These are phyloP conservation scores for Microtus pennsylvanicus DNA, from an alignment of 2,113 vertebrate species.

Conservation along the genomic window DNA sequence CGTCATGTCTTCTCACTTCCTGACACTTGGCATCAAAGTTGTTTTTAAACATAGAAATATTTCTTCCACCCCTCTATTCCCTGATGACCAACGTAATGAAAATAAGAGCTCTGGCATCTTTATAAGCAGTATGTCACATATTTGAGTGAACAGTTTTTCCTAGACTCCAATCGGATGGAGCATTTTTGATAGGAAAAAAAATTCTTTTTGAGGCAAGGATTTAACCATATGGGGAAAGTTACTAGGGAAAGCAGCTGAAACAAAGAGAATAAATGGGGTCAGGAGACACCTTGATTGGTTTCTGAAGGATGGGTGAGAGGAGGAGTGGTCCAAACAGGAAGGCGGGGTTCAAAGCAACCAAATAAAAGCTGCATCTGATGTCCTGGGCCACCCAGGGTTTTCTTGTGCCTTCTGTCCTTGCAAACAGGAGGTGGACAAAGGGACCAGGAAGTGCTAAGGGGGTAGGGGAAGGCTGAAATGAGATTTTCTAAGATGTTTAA, in stretches of 20 bases:
- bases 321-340: conserved; percentile 59
- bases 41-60: conserved; percentile 72
- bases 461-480: not conserved
- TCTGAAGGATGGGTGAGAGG: conserved; percentile 48
- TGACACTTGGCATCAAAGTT: not conserved
- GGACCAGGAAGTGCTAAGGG: not conserved
- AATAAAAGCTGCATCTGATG: conserved; percentile 18
- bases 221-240: conserved; percentile 82
- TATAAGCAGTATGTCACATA: conserved; percentile 63
- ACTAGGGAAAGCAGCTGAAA: conserved; percentile 71
- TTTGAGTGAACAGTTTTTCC: conserved; percentile 72
- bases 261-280: conserved; percentile 74
- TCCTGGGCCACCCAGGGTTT: not conserved
- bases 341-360: conserved; percentile 38
- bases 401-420: not conserved
- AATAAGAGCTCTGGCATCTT: conserved; percentile 49
- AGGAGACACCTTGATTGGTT: conserved; percentile 72
- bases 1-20: conserved; percentile 43
- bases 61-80: conserved; percentile 29
- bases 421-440: not conserved
- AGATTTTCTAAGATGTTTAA: not conserved
- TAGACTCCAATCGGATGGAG: conserved; percentile 60
- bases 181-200: conserved; percentile 52
- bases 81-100: conserved; percentile 73
- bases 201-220: conserved; percentile 60